phyloP scores from a whole-genome alignment of 2,113 vertebrate species.

The Dicentrarchus labrax region DNA sequence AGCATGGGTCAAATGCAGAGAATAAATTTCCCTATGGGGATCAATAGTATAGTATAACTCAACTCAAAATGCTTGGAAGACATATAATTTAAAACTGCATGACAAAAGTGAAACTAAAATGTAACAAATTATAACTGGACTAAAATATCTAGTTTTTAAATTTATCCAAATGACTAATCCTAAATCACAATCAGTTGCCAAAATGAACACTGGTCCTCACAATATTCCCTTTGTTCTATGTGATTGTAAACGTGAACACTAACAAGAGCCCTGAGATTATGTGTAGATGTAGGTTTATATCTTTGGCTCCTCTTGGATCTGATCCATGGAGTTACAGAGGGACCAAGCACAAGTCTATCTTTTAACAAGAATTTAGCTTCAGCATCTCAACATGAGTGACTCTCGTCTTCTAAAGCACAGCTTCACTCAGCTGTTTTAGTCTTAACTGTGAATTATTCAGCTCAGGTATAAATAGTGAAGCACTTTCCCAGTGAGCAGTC shows the following conservation, averaged over 20 bases:
- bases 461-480: slow-evolving; percentile 35
- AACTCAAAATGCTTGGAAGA: too few relatives aligned
- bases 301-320: not conserved
- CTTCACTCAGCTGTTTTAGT: slow-evolving; percentile 12
- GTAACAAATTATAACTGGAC: too few relatives aligned
- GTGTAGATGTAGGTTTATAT: not conserved
- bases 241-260: not conserved
- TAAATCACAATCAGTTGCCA: too few relatives aligned
- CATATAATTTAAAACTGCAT: too few relatives aligned
- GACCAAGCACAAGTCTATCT: slow-evolving; percentile 8
- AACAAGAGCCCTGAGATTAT: not conserved
- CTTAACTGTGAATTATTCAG: slow-evolving; percentile 50
- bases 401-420: not conserved
- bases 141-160: too few relatives aligned
- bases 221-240: not conserved
- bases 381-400: slow-evolving; percentile 16
- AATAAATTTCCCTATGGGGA: too few relatives aligned
- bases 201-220: not conserved
- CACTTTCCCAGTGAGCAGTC: slow-evolving; percentile 17
- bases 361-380: slow-evolving; percentile 6
- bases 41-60: too few relatives aligned
- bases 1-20: too few relatives aligned
- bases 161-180: too few relatives aligned
- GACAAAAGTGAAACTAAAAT: too few relatives aligned
- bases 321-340: slow-evolving; percentile 2